Evolutionary conservation across 2,797 vertebrate genomes (phyloP).

Genomic region (Pipistrellus nathusii): DNA sequence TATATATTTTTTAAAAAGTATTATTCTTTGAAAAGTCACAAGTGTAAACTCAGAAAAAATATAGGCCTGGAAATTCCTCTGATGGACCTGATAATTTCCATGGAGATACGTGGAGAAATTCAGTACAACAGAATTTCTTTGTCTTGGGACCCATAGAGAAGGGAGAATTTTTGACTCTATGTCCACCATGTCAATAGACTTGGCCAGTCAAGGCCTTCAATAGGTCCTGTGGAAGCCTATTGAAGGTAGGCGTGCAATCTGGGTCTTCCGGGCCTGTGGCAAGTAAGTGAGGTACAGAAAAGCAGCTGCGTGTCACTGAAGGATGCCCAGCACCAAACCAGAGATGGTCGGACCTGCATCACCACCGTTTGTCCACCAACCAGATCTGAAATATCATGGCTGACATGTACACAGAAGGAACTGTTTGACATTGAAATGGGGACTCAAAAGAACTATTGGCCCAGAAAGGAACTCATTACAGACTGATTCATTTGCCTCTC

Average conservation of each 20-base stretch:
- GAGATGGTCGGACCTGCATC: too few relatives aligned
- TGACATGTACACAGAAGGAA: too few relatives aligned
- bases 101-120: background rate
- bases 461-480: too few relatives aligned
- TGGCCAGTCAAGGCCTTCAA: background rate
- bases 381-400: too few relatives aligned
- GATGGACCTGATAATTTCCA: background rate
- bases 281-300: background rate
- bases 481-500: too few relatives aligned
- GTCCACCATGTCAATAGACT: background rate
- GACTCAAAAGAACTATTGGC: too few relatives aligned
- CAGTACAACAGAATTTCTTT: background rate
- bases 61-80: background rate
- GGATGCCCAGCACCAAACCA: too few relatives aligned
- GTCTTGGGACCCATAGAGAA: background rate
- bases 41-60: background rate
- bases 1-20: too few relatives aligned
- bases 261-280: background rate
- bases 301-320: too few relatives aligned
- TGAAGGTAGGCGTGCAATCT: background rate
- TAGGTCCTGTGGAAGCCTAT: background rate
- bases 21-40: slow-evolving; percentile 20
- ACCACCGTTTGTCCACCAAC: too few relatives aligned
- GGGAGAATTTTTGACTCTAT: background rate
- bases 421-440: too few relatives aligned